A percentile compares a stretch with the other conserved stretches of the same genome.
Conservation (phyloP, 2,797 vertebrate species). For the Danio choprae region DNA sequence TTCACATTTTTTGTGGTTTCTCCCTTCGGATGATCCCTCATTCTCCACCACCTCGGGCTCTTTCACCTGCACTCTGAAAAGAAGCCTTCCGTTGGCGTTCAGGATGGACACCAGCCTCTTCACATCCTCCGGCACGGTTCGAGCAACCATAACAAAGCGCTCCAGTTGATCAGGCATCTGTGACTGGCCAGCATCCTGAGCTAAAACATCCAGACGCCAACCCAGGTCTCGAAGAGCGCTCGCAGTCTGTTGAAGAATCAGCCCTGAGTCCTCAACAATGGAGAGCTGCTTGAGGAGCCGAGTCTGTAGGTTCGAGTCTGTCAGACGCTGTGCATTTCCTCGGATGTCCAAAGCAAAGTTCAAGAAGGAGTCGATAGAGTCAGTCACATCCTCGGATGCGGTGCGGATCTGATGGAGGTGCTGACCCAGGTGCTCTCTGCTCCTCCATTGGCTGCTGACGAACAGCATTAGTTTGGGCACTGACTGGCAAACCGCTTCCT, state of each 20-base stretch:
- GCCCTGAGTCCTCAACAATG: constrained; percentile 83
- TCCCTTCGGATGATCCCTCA: constrained; percentile 54
- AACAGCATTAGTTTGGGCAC: constrained; percentile 88
- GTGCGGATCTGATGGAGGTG: constrained; percentile 82
- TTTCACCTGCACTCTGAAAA: constrained; percentile 80
- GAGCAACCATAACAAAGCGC: constrained; percentile 90
- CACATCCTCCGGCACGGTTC: constrained; percentile 90
- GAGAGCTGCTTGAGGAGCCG: constrained; percentile 87
- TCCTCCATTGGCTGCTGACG: constrained; percentile 91
- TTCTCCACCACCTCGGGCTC: constrained; percentile 62
- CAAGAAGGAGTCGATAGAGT: constrained; percentile 82
- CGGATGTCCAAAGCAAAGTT: constrained; percentile 82
- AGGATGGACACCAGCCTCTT: constrained; percentile 91
- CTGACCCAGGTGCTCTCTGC: constrained; percentile 82
- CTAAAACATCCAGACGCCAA: constrained; percentile 84
- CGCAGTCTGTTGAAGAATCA: constrained; percentile 84
- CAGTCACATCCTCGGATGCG: constrained; percentile 79
- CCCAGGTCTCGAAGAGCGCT: constrained; percentile 74
- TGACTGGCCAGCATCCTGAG: constrained; percentile 76
- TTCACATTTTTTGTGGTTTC: constrained; percentile 45
- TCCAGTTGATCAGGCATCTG: constrained; percentile 88
- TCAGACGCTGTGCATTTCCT: constrained; percentile 77
- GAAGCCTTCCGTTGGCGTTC: constrained; percentile 91
- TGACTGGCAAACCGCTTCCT: constrained; percentile 80
- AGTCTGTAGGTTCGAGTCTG: constrained; percentile 83